Evolutionary conservation across 2,113 vertebrate species (phyloP), one percentile per base, ranked within the genome.

Genomic region (Sebastes schlegelii): DNA sequence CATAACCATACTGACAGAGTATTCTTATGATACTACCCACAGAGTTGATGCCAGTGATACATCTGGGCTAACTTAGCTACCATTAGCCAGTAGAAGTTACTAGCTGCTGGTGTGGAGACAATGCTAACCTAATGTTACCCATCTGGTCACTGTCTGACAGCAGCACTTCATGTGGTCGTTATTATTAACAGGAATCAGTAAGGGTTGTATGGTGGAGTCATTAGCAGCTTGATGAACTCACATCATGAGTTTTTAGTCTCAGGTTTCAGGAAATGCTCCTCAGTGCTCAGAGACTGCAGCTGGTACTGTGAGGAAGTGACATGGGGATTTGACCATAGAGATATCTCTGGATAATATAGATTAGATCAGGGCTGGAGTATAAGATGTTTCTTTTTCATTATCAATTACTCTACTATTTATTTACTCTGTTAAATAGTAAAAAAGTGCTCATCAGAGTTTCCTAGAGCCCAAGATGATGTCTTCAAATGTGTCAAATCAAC

Each of bases 11-110:
- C 61, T 85, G 84, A 51, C 88, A 84, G 61, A 19, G 7, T 43
- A 0, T 34, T 69, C 54, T 49, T 7, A 21, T 70, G 17, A 45
- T 58, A n/a, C 26, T 60, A 17, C 23, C 12, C 8, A 65, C 67
- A 17, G 52, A 13, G 49, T 42, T 69, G 21, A 42, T 76, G 82
- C 75, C 78, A 85, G 54, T 49, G 45, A 74, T 51, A 66, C 80
- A 81, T 14, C 55, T 52, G 4, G 79, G 89, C 90, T 91, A 89
- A 83, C 67, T 73, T 65, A 5, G 92, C 91, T 91, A 92, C 70
- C 75, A 80, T 72, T 93, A 93, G 88, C 92, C 69, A 45, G 48
- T 57, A 72, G 17, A 83, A 91, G 76, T 89, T 77, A 84, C 54
- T 86, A 89, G 90, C 90, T 77, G 88, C 57, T 67, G 74, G 43